phyloP scores from a whole-genome alignment of 2,797 vertebrate species.

The Pantherophis alleghaniensis region DNA sequence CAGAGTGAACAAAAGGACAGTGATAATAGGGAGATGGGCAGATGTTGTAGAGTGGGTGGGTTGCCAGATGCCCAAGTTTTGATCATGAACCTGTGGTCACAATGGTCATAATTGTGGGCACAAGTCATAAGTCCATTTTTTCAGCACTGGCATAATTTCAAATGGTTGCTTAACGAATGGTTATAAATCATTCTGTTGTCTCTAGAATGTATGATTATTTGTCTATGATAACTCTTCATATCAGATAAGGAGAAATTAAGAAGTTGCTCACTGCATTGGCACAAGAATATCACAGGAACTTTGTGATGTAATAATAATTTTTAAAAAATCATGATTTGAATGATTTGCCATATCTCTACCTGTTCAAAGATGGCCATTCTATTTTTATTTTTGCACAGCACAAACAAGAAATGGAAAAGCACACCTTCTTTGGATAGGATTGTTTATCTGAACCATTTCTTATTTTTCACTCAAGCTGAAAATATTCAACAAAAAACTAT shows the following conservation, averaged over 20 bases:
- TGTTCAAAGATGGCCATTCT: not conserved
- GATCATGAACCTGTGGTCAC: not conserved
- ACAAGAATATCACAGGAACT: constrained; percentile 5
- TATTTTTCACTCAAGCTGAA: not conserved
- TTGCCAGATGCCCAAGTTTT: not conserved
- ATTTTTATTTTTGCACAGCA: not conserved
- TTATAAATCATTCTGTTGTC: not conserved
- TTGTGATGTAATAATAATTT: constrained; percentile 15
- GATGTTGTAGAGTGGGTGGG: not conserved
- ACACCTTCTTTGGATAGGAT: not conserved
- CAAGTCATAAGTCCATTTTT: not conserved
- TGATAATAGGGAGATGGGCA: not conserved
- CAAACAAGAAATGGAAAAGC: not conserved
- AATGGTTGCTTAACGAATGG: not conserved
- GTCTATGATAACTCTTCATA: constrained; percentile 40
- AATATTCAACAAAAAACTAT: not conserved
- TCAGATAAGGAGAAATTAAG: constrained; percentile 40
- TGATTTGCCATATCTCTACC: not conserved
- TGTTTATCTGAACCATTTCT: not conserved
- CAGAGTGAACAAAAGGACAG: not conserved
- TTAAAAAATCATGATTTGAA: not conserved
- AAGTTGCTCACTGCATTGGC: constrained; percentile 38
- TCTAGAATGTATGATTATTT: constrained; percentile 50
- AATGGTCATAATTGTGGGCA: not conserved
- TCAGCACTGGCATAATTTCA: not conserved